Percentiles rank a stretch among this genome's conserved stretches.
These are phyloP conservation scores for Bradypodion ventrale DNA, from an alignment of 2,797 vertebrate species.

Conservation along the genomic window DNA sequence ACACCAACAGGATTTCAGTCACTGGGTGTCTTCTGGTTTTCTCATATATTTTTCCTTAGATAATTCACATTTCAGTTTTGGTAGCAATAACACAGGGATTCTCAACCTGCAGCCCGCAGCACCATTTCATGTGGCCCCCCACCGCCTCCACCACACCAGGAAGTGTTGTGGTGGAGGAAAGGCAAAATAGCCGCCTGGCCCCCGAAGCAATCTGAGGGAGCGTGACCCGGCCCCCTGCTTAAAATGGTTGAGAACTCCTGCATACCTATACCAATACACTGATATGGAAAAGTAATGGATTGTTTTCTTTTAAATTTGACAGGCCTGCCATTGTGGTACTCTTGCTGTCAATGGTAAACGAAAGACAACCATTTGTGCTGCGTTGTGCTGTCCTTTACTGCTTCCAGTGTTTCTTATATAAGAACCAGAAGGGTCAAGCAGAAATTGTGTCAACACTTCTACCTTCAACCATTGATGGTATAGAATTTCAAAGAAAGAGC, in stretches of 20 bases:
- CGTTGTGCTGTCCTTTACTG: constrained; percentile 98
- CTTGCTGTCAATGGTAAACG: constrained; percentile 99
- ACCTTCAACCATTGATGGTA: constrained; percentile 97
- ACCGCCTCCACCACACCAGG: too few relatives aligned
- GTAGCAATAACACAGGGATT: too few relatives aligned
- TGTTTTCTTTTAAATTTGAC: background rate
- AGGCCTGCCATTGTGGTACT: constrained; percentile 97
- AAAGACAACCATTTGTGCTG: constrained; percentile 95
- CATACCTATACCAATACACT: background rate
- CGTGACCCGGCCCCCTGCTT: too few relatives aligned
- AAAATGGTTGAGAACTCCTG: too few relatives aligned
- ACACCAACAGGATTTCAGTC: too few relatives aligned
- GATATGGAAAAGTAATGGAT: background rate
- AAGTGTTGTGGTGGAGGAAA: too few relatives aligned
- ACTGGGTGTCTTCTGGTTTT: background rate
- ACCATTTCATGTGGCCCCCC: too few relatives aligned
- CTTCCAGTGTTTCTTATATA: constrained; percentile 98
- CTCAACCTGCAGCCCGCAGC: too few relatives aligned
- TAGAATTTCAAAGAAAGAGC: background rate
- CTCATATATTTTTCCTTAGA: background rate
- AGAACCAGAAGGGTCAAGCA: constrained; percentile 95
- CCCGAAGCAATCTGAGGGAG: too few relatives aligned
- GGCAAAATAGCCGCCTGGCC: too few relatives aligned
- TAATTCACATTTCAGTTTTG: background rate
- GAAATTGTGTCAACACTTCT: constrained; percentile 95